Evolutionary conservation across 2,113 vertebrate genomes (phyloP).

Genomic region (Procavia capensis): DNA sequence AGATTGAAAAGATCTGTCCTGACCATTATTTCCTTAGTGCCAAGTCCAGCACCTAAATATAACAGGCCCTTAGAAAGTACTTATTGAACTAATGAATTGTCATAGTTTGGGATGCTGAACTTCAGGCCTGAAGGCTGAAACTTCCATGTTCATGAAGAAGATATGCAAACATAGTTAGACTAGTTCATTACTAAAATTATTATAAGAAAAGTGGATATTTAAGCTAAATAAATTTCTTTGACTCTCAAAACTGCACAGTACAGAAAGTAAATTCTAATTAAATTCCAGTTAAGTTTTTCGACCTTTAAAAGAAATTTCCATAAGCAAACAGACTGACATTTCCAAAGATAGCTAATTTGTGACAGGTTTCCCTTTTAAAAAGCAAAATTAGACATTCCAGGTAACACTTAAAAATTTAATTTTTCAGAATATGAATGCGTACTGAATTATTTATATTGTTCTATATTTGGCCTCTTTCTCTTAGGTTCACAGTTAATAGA

Average conservation of each 20-base stretch:
- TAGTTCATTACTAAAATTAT: not conserved
- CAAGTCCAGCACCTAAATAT: too few species aligned
- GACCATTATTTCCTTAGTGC: not conserved
- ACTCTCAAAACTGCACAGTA: not conserved
- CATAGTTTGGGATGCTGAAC: not conserved
- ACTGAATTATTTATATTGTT: not conserved
- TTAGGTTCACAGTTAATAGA: slow-evolving; percentile 96
- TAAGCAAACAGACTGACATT: slow-evolving; percentile 3
- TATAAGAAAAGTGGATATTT: not conserved
- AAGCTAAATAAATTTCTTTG: not conserved
- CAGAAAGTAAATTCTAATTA: not conserved
- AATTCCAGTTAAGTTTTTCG: not conserved
- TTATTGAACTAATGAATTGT: not conserved
- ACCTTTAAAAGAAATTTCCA: not conserved
- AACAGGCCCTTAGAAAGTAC: not conserved
- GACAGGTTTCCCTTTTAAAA: slow-evolving; percentile 26
- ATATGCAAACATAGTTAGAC: not conserved
- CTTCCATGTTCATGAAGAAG: not conserved
- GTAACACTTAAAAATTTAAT: not conserved
- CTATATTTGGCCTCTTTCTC: slow-evolving; percentile 60
- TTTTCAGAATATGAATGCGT: slow-evolving; percentile 1
- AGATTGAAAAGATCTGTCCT: not conserved
- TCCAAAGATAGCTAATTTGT: slow-evolving; percentile 21
- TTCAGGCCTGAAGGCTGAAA: not conserved
- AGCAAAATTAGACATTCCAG: slow-evolving; percentile 2